phyloP scores from a whole-genome alignment of 2,113 vertebrate genomes.

The Myiopsitta monachus region DNA sequence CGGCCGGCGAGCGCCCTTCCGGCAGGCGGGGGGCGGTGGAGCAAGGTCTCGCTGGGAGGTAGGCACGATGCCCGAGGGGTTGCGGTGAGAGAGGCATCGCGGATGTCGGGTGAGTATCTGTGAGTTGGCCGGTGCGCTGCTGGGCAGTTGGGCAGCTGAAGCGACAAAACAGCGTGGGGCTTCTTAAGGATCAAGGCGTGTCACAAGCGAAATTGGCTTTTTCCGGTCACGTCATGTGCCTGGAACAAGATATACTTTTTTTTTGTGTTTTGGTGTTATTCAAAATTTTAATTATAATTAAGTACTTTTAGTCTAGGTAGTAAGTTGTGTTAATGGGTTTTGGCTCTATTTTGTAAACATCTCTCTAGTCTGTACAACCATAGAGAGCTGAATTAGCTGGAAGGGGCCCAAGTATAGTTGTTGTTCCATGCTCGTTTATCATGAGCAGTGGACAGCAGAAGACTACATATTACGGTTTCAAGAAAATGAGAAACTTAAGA shows the following conservation, averaged over 20 bases:
- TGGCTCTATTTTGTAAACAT: background rate
- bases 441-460: background rate
- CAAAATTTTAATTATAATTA: rapidly evolving
- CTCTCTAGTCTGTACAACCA: background rate
- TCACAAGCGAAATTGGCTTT: background rate
- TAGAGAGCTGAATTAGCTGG: background rate
- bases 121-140: background rate
- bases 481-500: background rate
- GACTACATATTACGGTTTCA: background rate
- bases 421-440: background rate
- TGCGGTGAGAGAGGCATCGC: background rate
- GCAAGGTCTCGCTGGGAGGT: background rate
- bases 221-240: background rate
- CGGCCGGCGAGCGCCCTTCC: background rate
- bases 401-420: background rate
- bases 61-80: rapidly evolving
- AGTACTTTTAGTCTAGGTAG: background rate
- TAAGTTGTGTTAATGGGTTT: background rate
- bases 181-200: background rate
- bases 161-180: rapidly evolving
- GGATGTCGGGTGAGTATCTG: background rate
- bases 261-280: background rate
- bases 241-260: too few species aligned
- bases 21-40: background rate
- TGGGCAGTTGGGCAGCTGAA: background rate